Conservation (phyloP, 2,113 vertebrate species). For the Diglossa brunneiventris region DNA sequence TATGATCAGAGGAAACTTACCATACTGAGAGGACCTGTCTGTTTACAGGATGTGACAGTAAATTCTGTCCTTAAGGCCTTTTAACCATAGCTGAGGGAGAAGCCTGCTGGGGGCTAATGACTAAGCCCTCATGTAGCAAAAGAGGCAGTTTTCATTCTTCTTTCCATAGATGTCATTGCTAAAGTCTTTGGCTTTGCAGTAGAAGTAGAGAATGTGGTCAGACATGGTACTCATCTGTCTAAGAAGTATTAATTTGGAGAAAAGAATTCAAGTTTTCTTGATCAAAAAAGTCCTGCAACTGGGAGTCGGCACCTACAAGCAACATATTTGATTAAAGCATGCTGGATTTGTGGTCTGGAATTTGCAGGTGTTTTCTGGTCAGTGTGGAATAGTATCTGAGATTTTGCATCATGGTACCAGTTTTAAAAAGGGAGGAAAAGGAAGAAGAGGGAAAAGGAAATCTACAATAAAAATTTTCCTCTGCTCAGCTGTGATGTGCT, state of each 20-base stretch:
- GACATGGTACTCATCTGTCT: neutral
- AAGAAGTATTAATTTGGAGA: neutral
- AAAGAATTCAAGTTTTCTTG: neutral
- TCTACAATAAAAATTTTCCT: neutral
- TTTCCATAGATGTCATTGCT: neutral
- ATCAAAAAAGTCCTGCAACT: neutral
- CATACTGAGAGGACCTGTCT: neutral
- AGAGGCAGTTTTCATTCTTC: neutral
- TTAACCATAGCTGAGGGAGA: neutral
- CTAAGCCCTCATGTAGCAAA: neutral
- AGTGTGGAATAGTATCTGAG: neutral
- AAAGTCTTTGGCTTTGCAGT: neutral
- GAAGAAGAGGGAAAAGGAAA: neutral
- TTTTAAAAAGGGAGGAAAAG: neutral
- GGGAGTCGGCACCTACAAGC: fast-evolving
- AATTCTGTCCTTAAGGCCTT: neutral
- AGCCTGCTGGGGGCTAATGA: neutral
- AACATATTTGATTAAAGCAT: neutral
- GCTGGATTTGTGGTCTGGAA: neutral
- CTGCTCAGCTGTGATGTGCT: neutral
- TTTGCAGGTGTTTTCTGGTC: neutral
- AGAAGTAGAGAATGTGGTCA: neutral
- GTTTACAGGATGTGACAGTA: neutral
- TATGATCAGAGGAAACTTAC: neutral
- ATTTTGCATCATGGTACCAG: neutral